Evolutionary conservation across 2,888 invertebrate species (phyloP).

Genomic region (Lasioglossum oenotherae): DNA sequence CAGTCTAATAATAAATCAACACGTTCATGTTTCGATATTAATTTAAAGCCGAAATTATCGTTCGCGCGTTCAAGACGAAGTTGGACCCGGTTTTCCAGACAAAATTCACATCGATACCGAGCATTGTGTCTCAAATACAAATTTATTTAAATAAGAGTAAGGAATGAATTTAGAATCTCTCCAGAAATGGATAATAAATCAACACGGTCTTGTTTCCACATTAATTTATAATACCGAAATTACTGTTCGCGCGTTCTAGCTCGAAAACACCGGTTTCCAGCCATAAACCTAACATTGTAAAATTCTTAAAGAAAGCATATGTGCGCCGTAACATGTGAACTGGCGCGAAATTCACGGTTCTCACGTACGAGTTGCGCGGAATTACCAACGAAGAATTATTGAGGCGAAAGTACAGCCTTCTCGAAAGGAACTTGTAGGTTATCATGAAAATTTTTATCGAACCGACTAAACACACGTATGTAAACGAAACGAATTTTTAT

Average conservation of each 20-base stretch:
- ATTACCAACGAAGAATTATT: conserved; percentile 18
- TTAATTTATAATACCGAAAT: not conserved
- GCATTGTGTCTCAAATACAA: not conserved
- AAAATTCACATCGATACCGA: conserved; percentile 42
- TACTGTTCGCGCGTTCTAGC: not conserved
- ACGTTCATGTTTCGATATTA: too few relatives aligned
- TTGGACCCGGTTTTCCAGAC: conserved; percentile 34
- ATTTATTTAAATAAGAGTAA: not conserved
- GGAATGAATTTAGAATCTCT: not conserved
- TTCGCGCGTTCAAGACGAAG: conserved; percentile 27
- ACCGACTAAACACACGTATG: not conserved
- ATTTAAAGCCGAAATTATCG: too few relatives aligned
- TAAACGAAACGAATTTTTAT: not conserved
- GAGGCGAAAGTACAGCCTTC: not conserved
- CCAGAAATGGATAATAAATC: not conserved
- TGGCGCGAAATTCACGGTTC: not conserved
- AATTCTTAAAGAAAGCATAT: not conserved
- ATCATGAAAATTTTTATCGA: conserved; percentile 15
- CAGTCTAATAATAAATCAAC: too few relatives aligned
- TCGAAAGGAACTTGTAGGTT: not conserved
- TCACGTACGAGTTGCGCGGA: not conserved
- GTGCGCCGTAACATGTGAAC: conserved; percentile 9
- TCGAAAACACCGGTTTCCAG: not conserved
- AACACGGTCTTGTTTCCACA: not conserved
- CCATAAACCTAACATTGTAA: not conserved